Base-by-base conservation (phyloP, 2,113 vertebrate species). In the Neolamprologus variostigma region DNA sequence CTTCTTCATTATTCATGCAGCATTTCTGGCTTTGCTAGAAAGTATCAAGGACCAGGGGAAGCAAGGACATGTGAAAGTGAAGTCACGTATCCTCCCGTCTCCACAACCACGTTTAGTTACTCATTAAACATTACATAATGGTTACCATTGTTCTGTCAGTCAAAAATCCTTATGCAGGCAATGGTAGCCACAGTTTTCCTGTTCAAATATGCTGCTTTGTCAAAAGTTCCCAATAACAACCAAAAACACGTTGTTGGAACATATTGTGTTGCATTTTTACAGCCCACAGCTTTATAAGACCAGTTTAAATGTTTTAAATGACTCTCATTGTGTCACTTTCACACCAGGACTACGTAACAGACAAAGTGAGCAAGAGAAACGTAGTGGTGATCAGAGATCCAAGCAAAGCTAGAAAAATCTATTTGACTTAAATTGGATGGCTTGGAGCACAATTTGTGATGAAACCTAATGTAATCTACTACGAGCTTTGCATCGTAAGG, bases 1-100 rank as follows among this genome's bases (percentile, higher is more conserved):
- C 80, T 6, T 79, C 84, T 86, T 88, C 63, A 87, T 90, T 91
- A 91, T 91, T 92, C 86, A 92, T 89, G 89, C 26, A 35, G 81
- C 42, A 33, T 91, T 84, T 85, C 50, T 57, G 86, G 54, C 81
- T 85, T 95, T 89, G 66, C 88, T 91, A 50, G 87, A 93, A 83
- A 89, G 90, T 68, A 26, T 21, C 12, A 54, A 71, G 50, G 54
- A 33, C 31, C 42, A 50, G 5, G 35, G 35, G 54, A 47, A 40
- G 42, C 45, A 19, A 57, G 21, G 50, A 61, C 16, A 83, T n/a
- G 12, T 16, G 19, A 78, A 53, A 63, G 19, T 50, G 71, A 81
- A 80, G 50, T 10, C 9, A 17, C 21, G 13, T 10, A 37, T 55
- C 45, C 61, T 10, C 66, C 81, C 9, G 8, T 9, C 37, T 21